Base-by-base conservation (phyloP, 2,113 vertebrate species). In the Halcyon senegalensis region DNA sequence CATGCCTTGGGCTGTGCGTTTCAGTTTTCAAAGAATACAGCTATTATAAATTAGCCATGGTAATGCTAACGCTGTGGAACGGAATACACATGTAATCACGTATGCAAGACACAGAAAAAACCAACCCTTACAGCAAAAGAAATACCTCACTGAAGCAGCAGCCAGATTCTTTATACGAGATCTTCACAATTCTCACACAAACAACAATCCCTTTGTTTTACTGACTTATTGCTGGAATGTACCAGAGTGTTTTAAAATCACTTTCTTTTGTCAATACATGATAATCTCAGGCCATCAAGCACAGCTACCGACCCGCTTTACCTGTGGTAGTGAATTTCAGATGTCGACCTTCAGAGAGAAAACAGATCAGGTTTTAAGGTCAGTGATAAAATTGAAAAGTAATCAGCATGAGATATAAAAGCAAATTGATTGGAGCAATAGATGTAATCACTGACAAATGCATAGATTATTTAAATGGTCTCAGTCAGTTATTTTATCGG, bases 341-440 rank as follows among this genome's bases (percentile, higher is more conserved):
- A 43, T 35, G 10, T 27, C 69, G 66, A 44, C 62, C 62, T 91
- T 86, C 41, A 41, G 72, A 66, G 39, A 78, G 56, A 90, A 84
- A 72, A 75, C 5, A 68, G 13, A 83, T 64, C 30, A 55, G 46
- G 64, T 64, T 86, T 84, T 84, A 87, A 86, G 17, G 41, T 41
- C 66, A 5, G 37, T 27, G 37, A 55, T 51, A 66, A 70, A 92
- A 84, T 3, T 79, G 46, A 72, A 44, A 18, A 79, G 21, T 66
- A 88, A 96, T 95, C 83, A 86, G 83, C 79, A 68, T 2, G 33
- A 56, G 31, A 81, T 91, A 92, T 93, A 88, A 80, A 84, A 80
- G 23, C 7, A 86, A 91, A 87, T 74, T 93, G 85, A 85, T 69
- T 58, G 41, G 20, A 90, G n/a, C 87, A 91, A 77, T 58, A 72